These are phyloP conservation scores for Bos indicus DNA, from an alignment of 2,113 vertebrate species.

Conservation along the genomic window DNA sequence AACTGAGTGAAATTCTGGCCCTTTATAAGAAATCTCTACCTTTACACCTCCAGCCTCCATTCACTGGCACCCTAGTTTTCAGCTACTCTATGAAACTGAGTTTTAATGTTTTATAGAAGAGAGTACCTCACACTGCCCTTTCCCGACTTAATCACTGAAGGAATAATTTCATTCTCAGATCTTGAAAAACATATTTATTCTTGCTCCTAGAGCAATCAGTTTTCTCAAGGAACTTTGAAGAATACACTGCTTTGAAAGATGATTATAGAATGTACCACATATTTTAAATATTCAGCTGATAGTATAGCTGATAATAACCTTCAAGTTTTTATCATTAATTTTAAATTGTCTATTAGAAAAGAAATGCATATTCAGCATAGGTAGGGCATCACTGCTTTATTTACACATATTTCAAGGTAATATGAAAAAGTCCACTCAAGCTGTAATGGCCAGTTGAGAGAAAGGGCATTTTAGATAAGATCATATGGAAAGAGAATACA, in stretches of 20 bases:
- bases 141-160: background rate
- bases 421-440: background rate
- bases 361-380: slow-evolving; percentile 45
- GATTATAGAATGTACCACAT: background rate
- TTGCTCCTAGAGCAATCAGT: background rate
- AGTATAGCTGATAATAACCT: slow-evolving; percentile 39
- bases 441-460: background rate
- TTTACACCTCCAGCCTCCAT: rapidly evolving
- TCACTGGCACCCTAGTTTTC: background rate
- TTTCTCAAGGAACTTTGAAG: slow-evolving; percentile 53
- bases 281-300: slow-evolving; percentile 57
- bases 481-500: slow-evolving; percentile 9
- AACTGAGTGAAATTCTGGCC: background rate
- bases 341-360: slow-evolving; percentile 46
- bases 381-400: slow-evolving; percentile 28
- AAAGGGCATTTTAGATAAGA: background rate
- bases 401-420: slow-evolving; percentile 56
- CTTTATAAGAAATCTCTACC: background rate
- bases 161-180: background rate
- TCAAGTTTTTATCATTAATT: slow-evolving; percentile 54
- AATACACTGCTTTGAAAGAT: slow-evolving; percentile 16
- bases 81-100: background rate
- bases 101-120: background rate
- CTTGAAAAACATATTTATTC: background rate
- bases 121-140: background rate